These are phyloP conservation scores for Masnerella sp. DNA, from an alignment of 2,888 invertebrate species.

Conservation along the genomic window DNA sequence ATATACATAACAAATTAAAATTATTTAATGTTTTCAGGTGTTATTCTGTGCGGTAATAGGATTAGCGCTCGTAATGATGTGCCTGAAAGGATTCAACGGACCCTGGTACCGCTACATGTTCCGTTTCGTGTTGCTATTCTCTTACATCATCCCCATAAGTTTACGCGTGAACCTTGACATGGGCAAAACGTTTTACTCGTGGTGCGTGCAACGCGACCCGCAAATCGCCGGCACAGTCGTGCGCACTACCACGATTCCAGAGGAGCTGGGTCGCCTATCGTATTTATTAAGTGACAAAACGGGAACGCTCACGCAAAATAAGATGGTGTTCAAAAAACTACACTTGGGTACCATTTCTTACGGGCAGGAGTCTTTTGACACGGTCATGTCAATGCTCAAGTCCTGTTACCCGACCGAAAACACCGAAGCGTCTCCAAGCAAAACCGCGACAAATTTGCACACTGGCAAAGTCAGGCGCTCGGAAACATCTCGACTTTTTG, in stretches of 20 bases:
- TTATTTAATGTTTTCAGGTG: slow-evolving; percentile 79
- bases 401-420: slow-evolving; percentile 68
- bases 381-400: slow-evolving; percentile 79
- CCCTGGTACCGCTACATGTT: slow-evolving; percentile 98
- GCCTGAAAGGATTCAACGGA: slow-evolving; percentile 96
- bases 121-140: slow-evolving; percentile 97
- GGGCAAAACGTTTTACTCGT: slow-evolving; percentile 98
- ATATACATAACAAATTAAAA: too few relatives aligned
- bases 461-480: slow-evolving; percentile 82
- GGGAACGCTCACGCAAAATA: slow-evolving; percentile 98
- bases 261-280: slow-evolving; percentile 97
- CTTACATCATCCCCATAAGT: slow-evolving; percentile 99
- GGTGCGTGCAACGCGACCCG: slow-evolving; percentile 96
- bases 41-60: slow-evolving; percentile 94
- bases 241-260: slow-evolving; percentile 98
- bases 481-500: slow-evolving; percentile 87
- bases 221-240: slow-evolving; percentile 96
- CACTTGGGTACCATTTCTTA: slow-evolving; percentile 96
- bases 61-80: slow-evolving; percentile 95
- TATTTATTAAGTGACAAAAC: slow-evolving; percentile 99
- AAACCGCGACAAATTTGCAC: slow-evolving; percentile 57
- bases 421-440: slow-evolving; percentile 67
- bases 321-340: slow-evolving; percentile 98
- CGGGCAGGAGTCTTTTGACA: slow-evolving; percentile 90
- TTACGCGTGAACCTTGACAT: slow-evolving; percentile 98